phyloP scores from a whole-genome alignment of 2,797 vertebrate genomes.

The Lutjanus argentimaculatus region DNA sequence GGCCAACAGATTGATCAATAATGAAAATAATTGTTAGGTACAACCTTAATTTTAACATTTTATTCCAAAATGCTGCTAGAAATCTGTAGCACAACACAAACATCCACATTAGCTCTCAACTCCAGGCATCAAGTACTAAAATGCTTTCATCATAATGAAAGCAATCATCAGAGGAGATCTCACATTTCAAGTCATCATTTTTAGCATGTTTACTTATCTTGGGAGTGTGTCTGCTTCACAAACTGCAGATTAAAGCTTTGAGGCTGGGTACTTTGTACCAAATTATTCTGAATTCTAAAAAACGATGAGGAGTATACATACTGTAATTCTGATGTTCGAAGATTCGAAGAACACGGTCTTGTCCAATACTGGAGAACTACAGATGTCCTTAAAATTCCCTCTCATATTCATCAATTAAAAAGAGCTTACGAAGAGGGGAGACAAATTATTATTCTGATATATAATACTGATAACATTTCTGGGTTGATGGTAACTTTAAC shows the following conservation, averaged over 20 bases:
- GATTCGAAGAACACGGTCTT: not conserved
- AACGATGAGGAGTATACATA: not conserved
- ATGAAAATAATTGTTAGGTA: too few species aligned
- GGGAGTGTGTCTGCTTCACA: constrained; percentile 2
- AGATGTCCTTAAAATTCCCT: too few species aligned
- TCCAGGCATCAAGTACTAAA: constrained; percentile 7
- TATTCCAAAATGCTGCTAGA: not conserved
- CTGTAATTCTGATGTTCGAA: not conserved
- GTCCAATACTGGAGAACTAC: too few species aligned
- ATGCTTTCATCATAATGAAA: constrained; percentile 11
- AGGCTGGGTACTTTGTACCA: not conserved
- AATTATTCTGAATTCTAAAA: not conserved
- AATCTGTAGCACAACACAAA: constrained; percentile 5
- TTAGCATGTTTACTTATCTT: not conserved
- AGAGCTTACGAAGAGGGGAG: not conserved
- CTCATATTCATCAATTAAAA: too few species aligned
- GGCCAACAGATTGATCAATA: too few species aligned
- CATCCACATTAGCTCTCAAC: not conserved
- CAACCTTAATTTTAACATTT: not conserved
- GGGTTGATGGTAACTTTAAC: not conserved
- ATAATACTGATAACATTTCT: not conserved
- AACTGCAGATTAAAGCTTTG: not conserved
- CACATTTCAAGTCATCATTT: constrained; percentile 2
- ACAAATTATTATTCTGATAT: not conserved
- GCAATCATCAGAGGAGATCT: constrained; percentile 18